phyloP scores from a whole-genome alignment of 2,797 vertebrate species.

The Acanthopagrus latus region DNA sequence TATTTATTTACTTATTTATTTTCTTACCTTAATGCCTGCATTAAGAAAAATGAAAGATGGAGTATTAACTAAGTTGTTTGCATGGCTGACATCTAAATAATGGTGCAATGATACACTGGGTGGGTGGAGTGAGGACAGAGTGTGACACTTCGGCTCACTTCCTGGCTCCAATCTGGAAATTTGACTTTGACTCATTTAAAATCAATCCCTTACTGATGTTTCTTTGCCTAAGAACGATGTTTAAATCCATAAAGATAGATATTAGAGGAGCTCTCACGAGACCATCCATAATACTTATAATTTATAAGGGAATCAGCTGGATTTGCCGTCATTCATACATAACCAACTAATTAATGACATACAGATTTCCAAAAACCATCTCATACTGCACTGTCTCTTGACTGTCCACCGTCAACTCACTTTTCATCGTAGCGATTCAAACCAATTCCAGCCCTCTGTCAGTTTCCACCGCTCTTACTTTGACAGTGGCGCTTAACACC shows the following conservation, averaged over 20 bases:
- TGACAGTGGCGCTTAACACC: not conserved
- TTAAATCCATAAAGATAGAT: constrained; percentile 1
- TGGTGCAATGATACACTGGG: not conserved
- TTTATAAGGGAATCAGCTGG: not conserved
- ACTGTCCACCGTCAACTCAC: not conserved
- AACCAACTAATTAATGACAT: not conserved
- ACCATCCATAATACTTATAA: not conserved
- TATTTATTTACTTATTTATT: not conserved
- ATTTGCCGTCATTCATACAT: not conserved
- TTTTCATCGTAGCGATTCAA: not conserved
- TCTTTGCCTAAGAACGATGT: not conserved
- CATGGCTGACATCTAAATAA: constrained; percentile 15
- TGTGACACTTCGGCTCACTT: constrained; percentile 1
- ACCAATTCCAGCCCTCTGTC: not conserved
- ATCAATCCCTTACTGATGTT: not conserved
- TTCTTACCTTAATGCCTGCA: constrained; percentile 96
- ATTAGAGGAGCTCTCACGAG: constrained; percentile 1
- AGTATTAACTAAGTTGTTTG: constrained; percentile 59
- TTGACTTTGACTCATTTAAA: not conserved
- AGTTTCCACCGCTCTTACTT: not conserved
- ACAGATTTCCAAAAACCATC: constrained; percentile 4
- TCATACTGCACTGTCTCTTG: not conserved
- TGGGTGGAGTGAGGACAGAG: not conserved
- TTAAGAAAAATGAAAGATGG: constrained; percentile 88
- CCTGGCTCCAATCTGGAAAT: not conserved